Percentiles rank a stretch among this genome's conserved stretches.
These are phyloP conservation scores for Glomeris marginata DNA, from an alignment of 2,888 invertebrate species.

Conservation along the genomic window DNA sequence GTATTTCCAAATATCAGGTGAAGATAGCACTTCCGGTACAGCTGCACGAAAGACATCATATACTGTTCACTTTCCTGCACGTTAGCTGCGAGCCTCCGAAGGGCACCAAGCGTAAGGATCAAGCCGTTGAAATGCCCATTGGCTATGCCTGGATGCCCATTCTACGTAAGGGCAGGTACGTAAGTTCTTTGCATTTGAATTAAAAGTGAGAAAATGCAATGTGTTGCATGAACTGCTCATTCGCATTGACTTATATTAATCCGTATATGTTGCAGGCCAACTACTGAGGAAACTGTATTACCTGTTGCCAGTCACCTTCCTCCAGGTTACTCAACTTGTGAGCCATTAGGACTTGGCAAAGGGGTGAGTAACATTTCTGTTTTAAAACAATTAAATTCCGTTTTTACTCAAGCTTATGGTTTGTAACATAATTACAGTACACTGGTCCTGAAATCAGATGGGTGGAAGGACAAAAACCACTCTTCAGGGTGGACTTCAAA, in stretches of 20 bases:
- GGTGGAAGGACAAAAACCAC: slow-evolving; percentile 79
- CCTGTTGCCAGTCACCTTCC: slow-evolving; percentile 81
- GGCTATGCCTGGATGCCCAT: slow-evolving; percentile 92
- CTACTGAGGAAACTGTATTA: slow-evolving; percentile 63
- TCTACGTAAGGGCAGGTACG: slow-evolving; percentile 53
- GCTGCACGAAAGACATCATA: slow-evolving; percentile 68
- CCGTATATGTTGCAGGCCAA: slow-evolving; percentile 40
- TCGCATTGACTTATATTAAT: slow-evolving; percentile 6
- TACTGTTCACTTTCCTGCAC: slow-evolving; percentile 90
- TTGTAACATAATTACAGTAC: slow-evolving; percentile 37
- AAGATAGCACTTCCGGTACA: slow-evolving; percentile 80
- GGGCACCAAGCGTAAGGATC: slow-evolving; percentile 49
- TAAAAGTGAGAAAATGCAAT: slow-evolving; percentile 8
- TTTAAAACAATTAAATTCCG: background rate
- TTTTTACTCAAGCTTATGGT: too few relatives aligned
- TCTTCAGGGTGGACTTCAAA: slow-evolving; percentile 69
- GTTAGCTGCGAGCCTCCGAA: slow-evolving; percentile 64
- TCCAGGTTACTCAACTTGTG: slow-evolving; percentile 72
- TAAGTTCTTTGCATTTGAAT: slow-evolving; percentile 5
- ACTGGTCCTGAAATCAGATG: slow-evolving; percentile 81
- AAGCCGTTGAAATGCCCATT: slow-evolving; percentile 40
- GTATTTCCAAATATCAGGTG: slow-evolving; percentile 32
- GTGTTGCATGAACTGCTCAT: background rate
- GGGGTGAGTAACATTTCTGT: slow-evolving; percentile 46
- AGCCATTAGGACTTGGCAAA: slow-evolving; percentile 77